Conservation (phyloP, 2,888 invertebrate species). For the Apamea anceps region DNA sequence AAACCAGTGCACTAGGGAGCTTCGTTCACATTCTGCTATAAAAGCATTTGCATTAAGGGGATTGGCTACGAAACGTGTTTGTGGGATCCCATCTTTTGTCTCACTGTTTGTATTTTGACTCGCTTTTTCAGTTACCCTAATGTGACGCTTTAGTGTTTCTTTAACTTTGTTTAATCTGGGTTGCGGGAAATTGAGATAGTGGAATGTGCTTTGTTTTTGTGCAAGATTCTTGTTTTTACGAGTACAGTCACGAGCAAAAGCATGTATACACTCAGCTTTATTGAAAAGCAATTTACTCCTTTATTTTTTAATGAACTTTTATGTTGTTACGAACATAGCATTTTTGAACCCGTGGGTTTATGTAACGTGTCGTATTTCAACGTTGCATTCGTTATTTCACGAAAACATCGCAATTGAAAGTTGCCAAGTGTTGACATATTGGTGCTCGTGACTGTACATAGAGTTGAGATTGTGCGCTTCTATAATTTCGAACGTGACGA, state of each 20-base stretch:
- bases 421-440: no score
- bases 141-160: conserved; percentile 30
- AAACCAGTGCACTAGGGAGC: conserved; percentile 28
- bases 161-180: conserved; percentile 27
- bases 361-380: no score
- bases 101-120: conserved; percentile 43
- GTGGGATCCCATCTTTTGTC: conserved; percentile 44
- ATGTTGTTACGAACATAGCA: no score
- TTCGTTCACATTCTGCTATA: conserved; percentile 24
- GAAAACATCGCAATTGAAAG: no score
- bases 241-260: no score
- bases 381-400: no score
- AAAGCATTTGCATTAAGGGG: conserved; percentile 64
- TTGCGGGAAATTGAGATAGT: conserved; percentile 7
- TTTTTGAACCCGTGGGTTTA: no score
- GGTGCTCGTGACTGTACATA: no score
- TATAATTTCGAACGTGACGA: background rate
- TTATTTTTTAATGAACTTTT: no score
- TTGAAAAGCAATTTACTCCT: no score
- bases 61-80: conserved; percentile 58
- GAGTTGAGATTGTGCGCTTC: background rate
- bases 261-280: no score
- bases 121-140: conserved; percentile 51
- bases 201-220: conserved; percentile 16
- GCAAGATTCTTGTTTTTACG: background rate